Evolutionary conservation across 2,113 vertebrate species (phyloP).

Genomic region (Coptodon bakossiorum): DNA sequence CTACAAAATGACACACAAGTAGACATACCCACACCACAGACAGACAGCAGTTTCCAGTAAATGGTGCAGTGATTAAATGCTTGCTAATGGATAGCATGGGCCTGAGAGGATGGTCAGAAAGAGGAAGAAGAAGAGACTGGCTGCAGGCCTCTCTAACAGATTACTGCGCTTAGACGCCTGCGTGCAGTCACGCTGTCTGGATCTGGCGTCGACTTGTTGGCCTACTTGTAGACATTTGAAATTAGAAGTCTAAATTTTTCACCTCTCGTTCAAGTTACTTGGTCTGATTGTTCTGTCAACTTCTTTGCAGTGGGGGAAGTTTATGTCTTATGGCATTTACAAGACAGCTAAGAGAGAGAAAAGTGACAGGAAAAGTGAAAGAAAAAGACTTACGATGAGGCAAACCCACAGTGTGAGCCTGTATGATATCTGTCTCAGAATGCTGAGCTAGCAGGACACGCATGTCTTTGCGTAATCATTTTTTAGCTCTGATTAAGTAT

Average conservation of each 20-base stretch:
- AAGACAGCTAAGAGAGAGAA: neutral
- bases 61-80: slow-evolving; percentile 67
- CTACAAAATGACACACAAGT: neutral
- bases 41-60: slow-evolving; percentile 60
- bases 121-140: slow-evolving; percentile 32
- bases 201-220: neutral
- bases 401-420: neutral
- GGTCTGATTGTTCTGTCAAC: neutral
- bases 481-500: neutral
- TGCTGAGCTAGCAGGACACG: slow-evolving; percentile 30
- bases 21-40: slow-evolving; percentile 4
- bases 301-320: neutral
- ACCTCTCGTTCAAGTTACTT: neutral
- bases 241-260: neutral
- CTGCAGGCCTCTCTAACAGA: slow-evolving; percentile 1
- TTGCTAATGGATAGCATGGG: slow-evolving; percentile 59
- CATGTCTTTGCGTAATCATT: neutral
- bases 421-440: neutral
- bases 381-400: neutral
- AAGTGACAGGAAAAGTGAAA: neutral
- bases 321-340: neutral
- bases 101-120: slow-evolving; percentile 16
- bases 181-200: slow-evolving; percentile 7
- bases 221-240: neutral
- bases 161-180: slow-evolving; percentile 10